Conservation (phyloP, 2,888 invertebrate species). For the Drosophila silvestris region DNA sequence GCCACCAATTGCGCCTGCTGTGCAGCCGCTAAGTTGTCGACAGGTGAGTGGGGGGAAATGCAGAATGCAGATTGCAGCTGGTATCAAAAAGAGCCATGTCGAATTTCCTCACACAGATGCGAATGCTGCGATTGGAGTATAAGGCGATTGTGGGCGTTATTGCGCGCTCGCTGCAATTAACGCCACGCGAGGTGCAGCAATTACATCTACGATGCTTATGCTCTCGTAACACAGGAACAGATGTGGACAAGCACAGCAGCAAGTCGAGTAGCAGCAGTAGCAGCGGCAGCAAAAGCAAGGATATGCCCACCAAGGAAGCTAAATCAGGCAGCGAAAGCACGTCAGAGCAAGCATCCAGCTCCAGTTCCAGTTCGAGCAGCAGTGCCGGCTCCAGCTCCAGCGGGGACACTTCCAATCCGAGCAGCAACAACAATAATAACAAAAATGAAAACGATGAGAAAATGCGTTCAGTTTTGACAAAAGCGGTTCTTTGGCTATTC, state of each 20-base stretch:
- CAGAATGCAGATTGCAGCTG: background rate
- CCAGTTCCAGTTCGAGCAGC: slow-evolving; percentile 13
- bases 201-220: slow-evolving; percentile 67
- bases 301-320: slow-evolving; percentile 4
- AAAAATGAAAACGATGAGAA: slow-evolving; percentile 90
- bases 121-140: slow-evolving; percentile 78
- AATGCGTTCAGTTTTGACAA: slow-evolving; percentile 90
- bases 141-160: slow-evolving; percentile 80
- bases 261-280: slow-evolving; percentile 15
- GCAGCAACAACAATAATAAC: slow-evolving; percentile 82
- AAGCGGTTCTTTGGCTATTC: slow-evolving; percentile 92
- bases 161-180: slow-evolving; percentile 78
- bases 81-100: background rate
- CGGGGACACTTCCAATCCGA: slow-evolving; percentile 43
- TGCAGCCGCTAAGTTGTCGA: slow-evolving; percentile 60
- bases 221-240: slow-evolving; percentile 29
- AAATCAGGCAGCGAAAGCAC: slow-evolving; percentile 14
- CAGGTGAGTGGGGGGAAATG: slow-evolving; percentile 56
- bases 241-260: slow-evolving; percentile 19
- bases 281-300: background rate
- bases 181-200: slow-evolving; percentile 70
- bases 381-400: slow-evolving; percentile 13
- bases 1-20: slow-evolving; percentile 19
- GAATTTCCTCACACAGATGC: slow-evolving; percentile 54
- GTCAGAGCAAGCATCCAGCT: slow-evolving; percentile 16